Base-by-base conservation (phyloP, 1,140 invertebrate species). In the Rhizoglyphus robini region DNA sequence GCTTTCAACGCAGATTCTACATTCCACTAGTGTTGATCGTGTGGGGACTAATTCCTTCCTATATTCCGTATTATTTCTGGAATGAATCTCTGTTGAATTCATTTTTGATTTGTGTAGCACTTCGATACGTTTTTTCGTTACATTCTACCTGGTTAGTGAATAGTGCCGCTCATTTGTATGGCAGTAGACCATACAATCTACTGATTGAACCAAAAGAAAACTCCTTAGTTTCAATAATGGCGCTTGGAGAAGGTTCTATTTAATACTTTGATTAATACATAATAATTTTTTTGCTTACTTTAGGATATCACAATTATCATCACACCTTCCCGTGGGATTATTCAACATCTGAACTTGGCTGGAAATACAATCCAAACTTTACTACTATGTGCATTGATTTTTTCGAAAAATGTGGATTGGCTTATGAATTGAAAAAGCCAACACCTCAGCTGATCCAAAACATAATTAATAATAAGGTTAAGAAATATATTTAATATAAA, bases 11-110 rank as follows among this genome's bases (percentile, higher is more conserved):
- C 29, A n/a, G 54, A 13, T 57, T 15, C 54, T 57, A 57, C 25
- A 25, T 13, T 13, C 54, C 25, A 13, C 54, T 15, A 15, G 90
- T 93, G 81, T 81, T 89, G 0, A 4, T 92, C 0, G 71, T 83
- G 2, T 90, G 88, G 73, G 94, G 96, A 74, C 68, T 92, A 11
- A 3, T 95, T 8, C 94, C 94, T 0, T 88, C 89, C 0, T 5
- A 84, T 0, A 79, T 93, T 34, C 90, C 93, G 0, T 83, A 86
- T 51, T 86, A 84, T 69, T 79, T 79, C 5, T 97, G 92, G 91
- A 81, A 81, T 54, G 94, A 98, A 76, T 81, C 81, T 0, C 83
- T 84, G 72, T 69, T 74, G 4, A 88, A 86, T 71, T 81, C 89
- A 2, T 93, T 86, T 78, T 88, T 88, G 74, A 63, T 63, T 18